Evolutionary conservation across 1,140 invertebrate species (phyloP), one percentile per base, ranked within the genome.

Genomic region (Philopotamus ludificatus): DNA sequence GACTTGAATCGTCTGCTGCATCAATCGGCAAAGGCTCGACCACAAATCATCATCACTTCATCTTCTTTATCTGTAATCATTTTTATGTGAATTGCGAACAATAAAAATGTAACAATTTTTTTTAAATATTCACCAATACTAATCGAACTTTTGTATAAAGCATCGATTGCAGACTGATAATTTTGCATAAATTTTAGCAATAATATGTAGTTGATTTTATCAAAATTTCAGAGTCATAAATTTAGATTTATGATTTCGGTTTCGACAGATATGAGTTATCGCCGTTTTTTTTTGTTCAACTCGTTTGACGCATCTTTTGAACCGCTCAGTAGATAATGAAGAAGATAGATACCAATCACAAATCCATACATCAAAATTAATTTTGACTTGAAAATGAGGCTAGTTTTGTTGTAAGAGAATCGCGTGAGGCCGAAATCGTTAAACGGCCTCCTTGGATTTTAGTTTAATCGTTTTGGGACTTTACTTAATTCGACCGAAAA

Each of bases 291-390:
- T n/a, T n/a, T n/a, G n/a, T n/a, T n/a, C n/a, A n/a, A n/a, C n/a
- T n/a, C n/a, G n/a, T n/a, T n/a, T n/a, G n/a, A n/a, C n/a, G n/a
- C n/a, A n/a, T n/a, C n/a, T n/a, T n/a, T n/a, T n/a, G n/a, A n/a
- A n/a, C n/a, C n/a, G n/a, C n/a, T n/a, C n/a, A n/a, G n/a, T n/a
- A n/a, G n/a, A n/a, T n/a, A n/a, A n/a, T n/a, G n/a, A n/a, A n/a
- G n/a, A n/a, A n/a, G n/a, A n/a, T n/a, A 61, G 15, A 42, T 28
- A 4, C 55, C 57, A 65, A 64, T 68, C 67, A 65, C 66, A 68
- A 68, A 68, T 68, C 64, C 63, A 70, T 70, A 66, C 54, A 70
- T 70, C 67, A 70, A 70, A 65, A 70, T 70, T 70, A 70, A 70
- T 53, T 66, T 55, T 70, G 67, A 70, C 63, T 70, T 42, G 59